These are phyloP conservation scores for Mantis religiosa DNA, from an alignment of 2,888 invertebrate species.

Conservation along the genomic window DNA sequence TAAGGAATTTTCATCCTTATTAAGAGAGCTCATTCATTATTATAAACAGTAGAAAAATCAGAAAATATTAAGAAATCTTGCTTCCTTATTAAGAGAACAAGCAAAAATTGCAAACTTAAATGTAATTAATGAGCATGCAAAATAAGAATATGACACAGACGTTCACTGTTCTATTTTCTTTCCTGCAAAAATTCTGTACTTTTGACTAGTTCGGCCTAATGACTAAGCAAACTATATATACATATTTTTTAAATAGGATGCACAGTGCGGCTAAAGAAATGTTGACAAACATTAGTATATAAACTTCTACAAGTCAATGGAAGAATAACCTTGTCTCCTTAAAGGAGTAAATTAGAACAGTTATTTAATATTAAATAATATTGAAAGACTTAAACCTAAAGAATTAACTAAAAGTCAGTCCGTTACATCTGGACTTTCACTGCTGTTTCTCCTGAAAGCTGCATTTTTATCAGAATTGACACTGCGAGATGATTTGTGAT, in stretches of 20 bases:
- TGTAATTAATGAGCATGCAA: background rate
- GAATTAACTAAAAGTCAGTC: background rate
- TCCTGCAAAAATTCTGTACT: background rate
- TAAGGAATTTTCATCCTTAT: too few relatives aligned
- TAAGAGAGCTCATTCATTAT: too few relatives aligned
- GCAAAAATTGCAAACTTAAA: background rate
- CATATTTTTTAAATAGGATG: background rate
- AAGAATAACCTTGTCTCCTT: background rate
- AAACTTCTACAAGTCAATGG: background rate
- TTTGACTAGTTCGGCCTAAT: background rate
- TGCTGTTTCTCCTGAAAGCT: conserved; percentile 11
- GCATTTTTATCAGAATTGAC: background rate
- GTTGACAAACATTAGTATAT: background rate
- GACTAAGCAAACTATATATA: background rate
- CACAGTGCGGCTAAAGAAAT: background rate
- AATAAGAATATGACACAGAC: background rate
- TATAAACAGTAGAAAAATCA: too few relatives aligned
- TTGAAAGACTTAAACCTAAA: background rate
- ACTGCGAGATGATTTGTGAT: conserved; percentile 10
- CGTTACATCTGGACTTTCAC: conserved; percentile 19
- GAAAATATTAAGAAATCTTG: too few relatives aligned
- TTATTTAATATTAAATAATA: background rate
- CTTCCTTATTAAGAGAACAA: background rate
- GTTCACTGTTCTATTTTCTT: background rate
- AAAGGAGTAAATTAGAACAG: background rate